Percentiles rank a stretch among this genome's conserved stretches.
Conservation (phyloP, 2,888 invertebrate genomes). For the Xylocampa areola region DNA sequence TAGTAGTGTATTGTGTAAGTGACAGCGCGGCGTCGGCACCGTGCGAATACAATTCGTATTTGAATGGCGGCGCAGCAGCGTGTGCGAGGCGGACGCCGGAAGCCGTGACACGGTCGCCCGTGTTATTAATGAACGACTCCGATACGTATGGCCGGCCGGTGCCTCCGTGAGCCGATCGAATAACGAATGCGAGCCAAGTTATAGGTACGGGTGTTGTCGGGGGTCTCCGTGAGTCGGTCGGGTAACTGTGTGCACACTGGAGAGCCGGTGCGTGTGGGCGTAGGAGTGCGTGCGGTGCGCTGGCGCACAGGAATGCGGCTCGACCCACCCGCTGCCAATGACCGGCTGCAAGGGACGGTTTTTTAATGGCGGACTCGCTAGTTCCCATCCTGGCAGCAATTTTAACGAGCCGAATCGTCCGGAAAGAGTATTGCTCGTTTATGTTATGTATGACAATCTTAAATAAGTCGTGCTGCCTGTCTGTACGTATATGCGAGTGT, state of each 20-base stretch:
- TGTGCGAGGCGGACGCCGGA: conserved; percentile 76
- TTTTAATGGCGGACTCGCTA: conserved; percentile 82
- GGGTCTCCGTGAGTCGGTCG: conserved; percentile 52
- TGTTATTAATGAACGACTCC: conserved; percentile 84
- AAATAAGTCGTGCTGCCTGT: conserved; percentile 47
- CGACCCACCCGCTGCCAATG: conserved; percentile 88
- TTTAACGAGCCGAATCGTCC: conserved; percentile 72
- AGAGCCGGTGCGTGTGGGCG: conserved; percentile 78
- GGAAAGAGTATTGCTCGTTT: conserved; percentile 67
- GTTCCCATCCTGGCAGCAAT: conserved; percentile 80
- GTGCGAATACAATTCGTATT: conserved; percentile 83
- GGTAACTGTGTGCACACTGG: conserved; percentile 58
- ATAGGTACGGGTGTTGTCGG: conserved; percentile 25
- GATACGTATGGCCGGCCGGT: conserved; percentile 70
- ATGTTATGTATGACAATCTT: conserved; percentile 44
- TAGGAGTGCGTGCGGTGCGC: conserved; percentile 80
- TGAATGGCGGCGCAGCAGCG: conserved; percentile 75
- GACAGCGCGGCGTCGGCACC: conserved; percentile 57
- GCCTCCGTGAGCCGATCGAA: conserved; percentile 64
- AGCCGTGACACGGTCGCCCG: conserved; percentile 81
- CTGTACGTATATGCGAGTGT: conserved; percentile 47
- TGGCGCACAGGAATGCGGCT: conserved; percentile 87
- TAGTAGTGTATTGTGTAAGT: conserved; percentile 71
- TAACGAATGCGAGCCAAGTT: conserved; percentile 49
- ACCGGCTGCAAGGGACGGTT: conserved; percentile 86